phyloP scores from a whole-genome alignment of 2,113 vertebrate species.

The Tetraodon nigroviridis region DNA sequence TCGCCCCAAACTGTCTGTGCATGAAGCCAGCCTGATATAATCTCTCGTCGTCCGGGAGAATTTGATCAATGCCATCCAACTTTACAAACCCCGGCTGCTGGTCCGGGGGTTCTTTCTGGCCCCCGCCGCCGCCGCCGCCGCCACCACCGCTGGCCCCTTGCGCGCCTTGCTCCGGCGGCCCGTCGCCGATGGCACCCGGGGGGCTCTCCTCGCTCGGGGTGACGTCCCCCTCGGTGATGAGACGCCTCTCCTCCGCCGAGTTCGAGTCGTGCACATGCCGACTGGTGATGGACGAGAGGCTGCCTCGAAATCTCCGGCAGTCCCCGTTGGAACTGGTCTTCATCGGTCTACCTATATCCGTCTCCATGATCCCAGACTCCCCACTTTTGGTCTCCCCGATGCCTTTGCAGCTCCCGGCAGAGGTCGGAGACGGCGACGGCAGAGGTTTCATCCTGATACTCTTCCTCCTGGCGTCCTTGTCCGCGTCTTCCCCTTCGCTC shows the following conservation, averaged over 20 bases:
- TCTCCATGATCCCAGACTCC: slow-evolving; percentile 77
- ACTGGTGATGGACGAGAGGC: slow-evolving; percentile 91
- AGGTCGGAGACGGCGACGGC: slow-evolving; percentile 83
- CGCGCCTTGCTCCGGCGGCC: slow-evolving; percentile 73
- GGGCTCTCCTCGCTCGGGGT: slow-evolving; percentile 79
- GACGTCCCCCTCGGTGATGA: slow-evolving; percentile 88
- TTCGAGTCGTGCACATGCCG: slow-evolving; percentile 86
- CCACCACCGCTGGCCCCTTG: slow-evolving; percentile 67
- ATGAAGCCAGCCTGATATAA: slow-evolving; percentile 93
- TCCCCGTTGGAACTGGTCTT: slow-evolving; percentile 97
- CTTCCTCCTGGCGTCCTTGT: slow-evolving; percentile 88
- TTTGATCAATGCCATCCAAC: slow-evolving; percentile 89
- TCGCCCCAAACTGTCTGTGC: slow-evolving; percentile 94
- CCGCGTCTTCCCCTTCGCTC: slow-evolving; percentile 86
- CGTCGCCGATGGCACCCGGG: slow-evolving; percentile 77
- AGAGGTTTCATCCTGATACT: slow-evolving; percentile 92
- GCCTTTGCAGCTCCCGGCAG: slow-evolving; percentile 74
- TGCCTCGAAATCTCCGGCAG: slow-evolving; percentile 92
- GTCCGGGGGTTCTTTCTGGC: slow-evolving; percentile 65
- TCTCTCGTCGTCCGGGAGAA: slow-evolving; percentile 87
- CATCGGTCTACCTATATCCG: slow-evolving; percentile 78
- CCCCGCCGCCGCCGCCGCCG: slow-evolving; percentile 50
- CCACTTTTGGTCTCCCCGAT: slow-evolving; percentile 72
- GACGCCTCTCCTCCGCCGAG: slow-evolving; percentile 86
- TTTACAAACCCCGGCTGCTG: slow-evolving; percentile 81